A percentile compares a stretch with the other conserved stretches of the same genome.
Evolutionary conservation across 2,113 vertebrate species (phyloP).

Genomic region (Amphilophus citrinellus): DNA sequence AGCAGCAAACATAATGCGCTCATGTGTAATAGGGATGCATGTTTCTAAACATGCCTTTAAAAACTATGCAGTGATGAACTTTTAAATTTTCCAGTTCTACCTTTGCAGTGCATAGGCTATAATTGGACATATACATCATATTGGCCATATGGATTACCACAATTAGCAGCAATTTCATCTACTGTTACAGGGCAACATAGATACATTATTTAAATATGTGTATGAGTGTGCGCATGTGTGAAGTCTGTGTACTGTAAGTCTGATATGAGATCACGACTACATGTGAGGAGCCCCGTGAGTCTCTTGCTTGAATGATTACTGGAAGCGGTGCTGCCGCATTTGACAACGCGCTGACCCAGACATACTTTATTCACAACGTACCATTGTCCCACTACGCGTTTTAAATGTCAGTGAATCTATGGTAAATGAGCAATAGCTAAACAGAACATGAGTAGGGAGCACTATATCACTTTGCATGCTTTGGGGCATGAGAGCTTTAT

Average conservation of each 20-base stretch:
- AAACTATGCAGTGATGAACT: background rate
- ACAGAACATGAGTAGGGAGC: slow-evolving; percentile 4
- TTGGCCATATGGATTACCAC: slow-evolving; percentile 10
- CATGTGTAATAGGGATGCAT: background rate
- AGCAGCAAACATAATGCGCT: background rate
- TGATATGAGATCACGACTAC: background rate
- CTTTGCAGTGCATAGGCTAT: background rate
- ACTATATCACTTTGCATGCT: slow-evolving; percentile 28
- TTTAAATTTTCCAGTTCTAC: background rate
- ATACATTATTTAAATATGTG: slow-evolving; percentile 1
- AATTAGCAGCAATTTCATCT: slow-evolving; percentile 23
- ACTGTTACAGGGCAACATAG: background rate
- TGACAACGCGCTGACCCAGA: slow-evolving; percentile 58
- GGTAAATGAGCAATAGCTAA: slow-evolving; percentile 51
- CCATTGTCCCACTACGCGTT: slow-evolving; percentile 38
- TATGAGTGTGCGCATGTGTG: background rate
- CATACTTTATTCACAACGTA: slow-evolving; percentile 45
- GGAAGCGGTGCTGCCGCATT: slow-evolving; percentile 29
- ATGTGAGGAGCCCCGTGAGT: background rate
- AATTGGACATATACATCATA: slow-evolving; percentile 20
- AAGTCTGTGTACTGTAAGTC: background rate
- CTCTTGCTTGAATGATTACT: slow-evolving; percentile 40
- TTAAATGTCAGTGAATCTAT: slow-evolving; percentile 70
- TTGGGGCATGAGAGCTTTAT: slow-evolving; percentile 18
- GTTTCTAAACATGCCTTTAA: background rate